Evolutionary conservation across 2,888 invertebrate genomes (phyloP).

Genomic region (Stramonita haemastoma): DNA sequence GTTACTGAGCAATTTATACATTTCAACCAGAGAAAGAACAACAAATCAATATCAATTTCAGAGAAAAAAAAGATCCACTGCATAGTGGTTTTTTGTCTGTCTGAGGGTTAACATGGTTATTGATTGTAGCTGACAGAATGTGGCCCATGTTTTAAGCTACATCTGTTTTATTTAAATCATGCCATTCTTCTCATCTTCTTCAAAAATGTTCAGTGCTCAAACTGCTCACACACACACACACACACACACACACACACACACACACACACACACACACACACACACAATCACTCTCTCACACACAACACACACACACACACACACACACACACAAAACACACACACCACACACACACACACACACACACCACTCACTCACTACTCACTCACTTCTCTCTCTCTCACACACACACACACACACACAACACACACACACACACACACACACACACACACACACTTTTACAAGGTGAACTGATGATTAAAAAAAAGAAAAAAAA

Average conservation of each 20-base stretch:
- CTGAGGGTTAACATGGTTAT: too few species aligned
- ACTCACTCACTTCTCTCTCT: not conserved
- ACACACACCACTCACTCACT: not conserved
- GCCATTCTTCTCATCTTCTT: too few species aligned
- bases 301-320: not conserved
- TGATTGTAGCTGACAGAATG: too few species aligned
- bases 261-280: not conserved
- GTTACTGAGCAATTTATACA: too few species aligned
- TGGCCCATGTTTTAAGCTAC: too few species aligned
- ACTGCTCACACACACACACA: constrained; percentile 1
- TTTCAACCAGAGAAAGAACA: too few species aligned
- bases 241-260: not conserved
- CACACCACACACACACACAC: not conserved
- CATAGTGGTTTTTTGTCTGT: too few species aligned
- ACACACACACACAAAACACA: not conserved
- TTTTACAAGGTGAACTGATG: not conserved
- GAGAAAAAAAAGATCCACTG: too few species aligned
- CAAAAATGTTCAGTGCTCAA: too few species aligned
- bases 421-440: not conserved
- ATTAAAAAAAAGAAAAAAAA: too few species aligned
- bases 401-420: not conserved
- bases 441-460: not conserved
- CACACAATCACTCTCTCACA: not conserved
- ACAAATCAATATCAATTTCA: too few species aligned
- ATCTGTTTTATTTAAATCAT: too few species aligned